Evolutionary conservation across 2,888 invertebrate genomes (phyloP).

Genomic region (Empis livida): DNA sequence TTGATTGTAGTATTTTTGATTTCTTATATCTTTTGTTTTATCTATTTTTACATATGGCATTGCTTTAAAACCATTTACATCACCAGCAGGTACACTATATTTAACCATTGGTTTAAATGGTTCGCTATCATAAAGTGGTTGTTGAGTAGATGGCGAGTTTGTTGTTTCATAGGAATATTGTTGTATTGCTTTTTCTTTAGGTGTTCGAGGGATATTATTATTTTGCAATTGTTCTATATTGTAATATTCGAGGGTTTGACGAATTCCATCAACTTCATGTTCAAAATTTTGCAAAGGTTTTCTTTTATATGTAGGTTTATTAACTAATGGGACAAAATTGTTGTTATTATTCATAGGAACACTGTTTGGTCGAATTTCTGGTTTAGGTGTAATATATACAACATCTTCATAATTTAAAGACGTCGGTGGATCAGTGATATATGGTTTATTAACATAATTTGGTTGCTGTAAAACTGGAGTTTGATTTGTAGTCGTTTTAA

Average conservation of each 20-base stretch:
- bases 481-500: neutral
- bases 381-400: conserved; percentile 41
- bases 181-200: conserved; percentile 45
- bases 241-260: conserved; percentile 51
- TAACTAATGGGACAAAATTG: conserved; percentile 2
- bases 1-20: conserved; percentile 5
- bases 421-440: conserved; percentile 1
- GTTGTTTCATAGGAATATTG: conserved; percentile 61
- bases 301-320: conserved; percentile 1
- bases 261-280: conserved; percentile 50
- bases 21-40: conserved; percentile 13
- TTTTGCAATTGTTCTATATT: conserved; percentile 41
- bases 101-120: conserved; percentile 52
- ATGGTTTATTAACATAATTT: conserved; percentile 6
- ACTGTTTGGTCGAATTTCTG: conserved; percentile 34
- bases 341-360: conserved; percentile 12
- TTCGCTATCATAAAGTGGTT: conserved; percentile 40
- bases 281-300: conserved; percentile 41
- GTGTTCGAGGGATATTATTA: conserved; percentile 26
- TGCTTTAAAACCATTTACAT: conserved; percentile 30
- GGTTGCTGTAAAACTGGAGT: conserved; percentile 8
- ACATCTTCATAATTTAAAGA: conserved; percentile 19
- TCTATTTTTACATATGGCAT: conserved; percentile 39
- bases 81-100: conserved; percentile 32
- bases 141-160: conserved; percentile 15